Base-by-base conservation (phyloP, 2,113 vertebrate species). In the Pluvianellus socialis region DNA sequence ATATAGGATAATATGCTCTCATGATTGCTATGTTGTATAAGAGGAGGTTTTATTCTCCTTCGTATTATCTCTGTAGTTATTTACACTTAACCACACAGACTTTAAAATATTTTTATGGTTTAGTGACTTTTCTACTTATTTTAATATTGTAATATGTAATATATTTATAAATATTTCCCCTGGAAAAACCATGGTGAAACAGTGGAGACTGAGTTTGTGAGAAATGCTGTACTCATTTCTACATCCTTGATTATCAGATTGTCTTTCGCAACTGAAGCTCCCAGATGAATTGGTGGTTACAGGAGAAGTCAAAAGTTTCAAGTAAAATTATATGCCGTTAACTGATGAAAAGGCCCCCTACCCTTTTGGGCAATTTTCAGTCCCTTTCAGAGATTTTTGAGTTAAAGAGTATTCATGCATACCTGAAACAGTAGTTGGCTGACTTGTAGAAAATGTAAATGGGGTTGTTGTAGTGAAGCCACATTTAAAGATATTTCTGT, bases 401-500 rank as follows among this genome's bases (percentile, higher is more conserved):
- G 19, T 72, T 86, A 38, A 79, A 79, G 22, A 73, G 7, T 67
- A 74, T 50, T 83, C 11, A 45, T 74, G 45, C 13, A 7, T 97
- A 98, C 97, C 96, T 96, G 97, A 18, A 91, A 12, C 8, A 84
- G 74, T 73, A 88, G 94, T 90, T 77, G 85, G 70, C 61, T 89
- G 93, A 91, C 9, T 68, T 53, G 91, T 86, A 55, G 88, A 71
- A 79, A 92, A 94, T n/a, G 2, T 14, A 65, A 93, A 86, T 1
- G 91, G 65, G 3, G 47, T 62, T 79, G 76, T 62, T 74, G 96
- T 65, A 52, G 14, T 21, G 42, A 92, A n/a, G 27, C 35, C 79
- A 74, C 97, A 97, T 86, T 47, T 86, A 50, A 90, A 91, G 62
- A 96, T 71, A 14, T 47, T 70, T 82, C 98, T 98, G 44, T 19